Evolutionary conservation across 2,797 vertebrate species (phyloP), one percentile per base, ranked within the genome.

Genomic region (Taenioides sp.): DNA sequence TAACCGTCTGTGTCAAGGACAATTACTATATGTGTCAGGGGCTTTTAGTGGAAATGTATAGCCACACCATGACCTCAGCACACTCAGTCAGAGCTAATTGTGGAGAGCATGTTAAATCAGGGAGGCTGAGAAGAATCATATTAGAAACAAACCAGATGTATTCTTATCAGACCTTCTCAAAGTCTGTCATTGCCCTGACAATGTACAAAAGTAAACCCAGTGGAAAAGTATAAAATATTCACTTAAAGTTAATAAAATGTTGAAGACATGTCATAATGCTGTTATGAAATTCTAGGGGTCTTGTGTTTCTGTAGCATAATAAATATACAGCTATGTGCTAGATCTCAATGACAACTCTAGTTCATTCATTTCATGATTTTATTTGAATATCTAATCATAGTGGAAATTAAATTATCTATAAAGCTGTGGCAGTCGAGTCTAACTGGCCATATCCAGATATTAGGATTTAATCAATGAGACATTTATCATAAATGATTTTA

Each of bases 1-100:
- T 20, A 65, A 65, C 73, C 27, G 62, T 68, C 77, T 76, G 64
- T 66, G 73, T 79, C 74, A 59, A 52, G 69, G 71, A 74, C 55
- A 59, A 80, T 57, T 77, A 37, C 65, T 66, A 52, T 31, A 66
- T 4, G 37, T 67, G 58, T 71, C 75, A 64, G 23, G 50, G 61
- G 72, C 54, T 68, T 73, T 62, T 18, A 66, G 55, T 76, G 25
- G 66, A 58, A 69, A 69, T 58, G 27, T 55, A 25, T 52, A 20
- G n/a, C 49, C 64, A 7, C 61, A 68, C 11, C 54, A 62, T 74
- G 70, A 66, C 57, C 62, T 72, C 11, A 60, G 25, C 55, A 20
- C 63, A 17, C 11, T 22, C 18, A 80, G 52, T 69, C 69, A 54
- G 27, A 59, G 34, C 43, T 67, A 71, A 75, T 54, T 72, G 67